phyloP scores from a whole-genome alignment of 2,113 vertebrate species.

The Paralichthys olivaceus region DNA sequence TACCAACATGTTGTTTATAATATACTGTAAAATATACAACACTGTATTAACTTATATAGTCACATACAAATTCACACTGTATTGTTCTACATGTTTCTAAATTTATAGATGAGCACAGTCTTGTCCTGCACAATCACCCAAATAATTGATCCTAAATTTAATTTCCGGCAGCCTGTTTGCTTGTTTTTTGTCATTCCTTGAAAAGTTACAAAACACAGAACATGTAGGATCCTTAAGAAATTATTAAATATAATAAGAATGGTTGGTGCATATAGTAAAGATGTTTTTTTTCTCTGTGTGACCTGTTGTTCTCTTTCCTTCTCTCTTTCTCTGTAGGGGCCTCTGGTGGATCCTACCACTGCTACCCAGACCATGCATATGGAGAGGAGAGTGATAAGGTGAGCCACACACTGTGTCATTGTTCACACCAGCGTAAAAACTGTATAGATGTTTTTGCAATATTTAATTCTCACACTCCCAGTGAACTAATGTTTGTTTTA shows the following conservation, averaged over 20 bases:
- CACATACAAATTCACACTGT: not conserved
- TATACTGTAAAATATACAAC: slow-evolving; percentile 22
- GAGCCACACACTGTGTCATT: slow-evolving; percentile 22
- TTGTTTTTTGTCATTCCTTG: not conserved
- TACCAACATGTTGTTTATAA: slow-evolving; percentile 5
- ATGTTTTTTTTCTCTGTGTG: not conserved
- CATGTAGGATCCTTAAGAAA: not conserved
- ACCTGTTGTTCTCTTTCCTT: not conserved
- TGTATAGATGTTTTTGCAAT: not conserved
- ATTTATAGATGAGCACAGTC: too few species aligned
- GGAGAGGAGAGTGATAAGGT: slow-evolving; percentile 84
- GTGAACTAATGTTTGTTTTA: not conserved
- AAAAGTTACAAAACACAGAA: not conserved
- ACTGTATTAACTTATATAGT: not conserved
- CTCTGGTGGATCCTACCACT: slow-evolving; percentile 79
- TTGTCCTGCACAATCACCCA: too few species aligned
- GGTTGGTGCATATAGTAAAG: not conserved
- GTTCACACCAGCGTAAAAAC: not conserved
- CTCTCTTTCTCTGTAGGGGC: slow-evolving; percentile 70
- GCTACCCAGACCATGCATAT: slow-evolving; percentile 77
- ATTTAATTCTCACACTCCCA: not conserved
- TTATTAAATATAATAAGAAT: not conserved
- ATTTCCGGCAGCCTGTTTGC: not conserved
- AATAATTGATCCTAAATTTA: too few species aligned
- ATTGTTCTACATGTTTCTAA: too few species aligned